Percentiles rank a stretch among this genome's conserved stretches.
Conservation (phyloP, 2,797 vertebrate species). For the Ptychobarbus kaznakovi region DNA sequence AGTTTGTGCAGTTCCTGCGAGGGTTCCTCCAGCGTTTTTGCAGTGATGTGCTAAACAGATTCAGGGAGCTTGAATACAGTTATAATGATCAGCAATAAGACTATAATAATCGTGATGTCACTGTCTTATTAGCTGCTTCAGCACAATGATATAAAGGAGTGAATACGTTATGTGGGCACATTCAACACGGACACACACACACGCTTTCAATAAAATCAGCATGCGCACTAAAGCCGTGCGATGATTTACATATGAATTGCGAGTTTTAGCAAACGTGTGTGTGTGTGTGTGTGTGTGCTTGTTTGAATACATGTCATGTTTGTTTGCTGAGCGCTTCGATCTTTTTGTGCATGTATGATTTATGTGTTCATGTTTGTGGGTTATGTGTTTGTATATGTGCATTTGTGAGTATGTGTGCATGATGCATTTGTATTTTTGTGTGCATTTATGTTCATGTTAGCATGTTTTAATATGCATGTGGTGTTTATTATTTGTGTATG, state of each 20-base stretch:
- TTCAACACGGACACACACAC: slow-evolving; percentile 13
- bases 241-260: slow-evolving; percentile 50
- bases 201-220: not conserved
- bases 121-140: not conserved
- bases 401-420: not conserved
- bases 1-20: not conserved
- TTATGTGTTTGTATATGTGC: slow-evolving; percentile 10
- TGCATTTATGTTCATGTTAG: not conserved
- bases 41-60: slow-evolving; percentile 16
- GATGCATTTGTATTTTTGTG: slow-evolving; percentile 11
- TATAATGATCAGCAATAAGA: slow-evolving; percentile 14
- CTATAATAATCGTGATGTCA: not conserved
- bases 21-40: slow-evolving; percentile 2
- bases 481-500: not conserved
- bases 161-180: slow-evolving; percentile 18
- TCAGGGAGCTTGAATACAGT: slow-evolving; percentile 1
- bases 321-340: not conserved
- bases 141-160: slow-evolving; percentile 8
- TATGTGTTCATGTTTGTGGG: slow-evolving; percentile 8
- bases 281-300: slow-evolving; percentile 22
- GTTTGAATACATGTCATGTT: not conserved
- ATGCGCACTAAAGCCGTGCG: slow-evolving; percentile 17
- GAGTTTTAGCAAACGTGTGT: not conserved
- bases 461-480: slow-evolving; percentile 26
- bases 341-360: not conserved